phyloP scores from a whole-genome alignment of 2,113 vertebrate species.

The Danionella cerebrum region DNA sequence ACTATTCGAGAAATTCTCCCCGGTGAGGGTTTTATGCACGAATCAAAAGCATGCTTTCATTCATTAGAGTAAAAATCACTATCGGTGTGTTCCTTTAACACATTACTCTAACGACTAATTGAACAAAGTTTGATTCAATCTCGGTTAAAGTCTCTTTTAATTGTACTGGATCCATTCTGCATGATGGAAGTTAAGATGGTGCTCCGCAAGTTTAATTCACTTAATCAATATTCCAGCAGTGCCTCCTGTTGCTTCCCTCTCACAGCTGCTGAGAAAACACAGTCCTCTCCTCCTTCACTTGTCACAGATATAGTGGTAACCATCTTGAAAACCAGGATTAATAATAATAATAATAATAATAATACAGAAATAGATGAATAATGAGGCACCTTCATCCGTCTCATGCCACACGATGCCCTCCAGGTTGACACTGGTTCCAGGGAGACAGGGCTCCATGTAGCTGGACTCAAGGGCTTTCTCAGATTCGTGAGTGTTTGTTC shows the following conservation, averaged over 20 bases:
- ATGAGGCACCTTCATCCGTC: constrained; percentile 76
- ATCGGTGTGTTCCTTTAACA: too few relatives aligned
- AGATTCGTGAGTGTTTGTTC: constrained; percentile 81
- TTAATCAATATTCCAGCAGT: constrained; percentile 60
- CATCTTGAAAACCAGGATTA: too few relatives aligned
- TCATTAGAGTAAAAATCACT: too few relatives aligned
- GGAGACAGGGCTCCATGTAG: constrained; percentile 84
- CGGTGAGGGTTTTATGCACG: too few relatives aligned
- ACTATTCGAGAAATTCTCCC: too few relatives aligned
- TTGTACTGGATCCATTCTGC: constrained; percentile 1
- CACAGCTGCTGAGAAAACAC: constrained; percentile 33
- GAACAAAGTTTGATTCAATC: too few relatives aligned
- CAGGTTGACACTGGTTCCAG: constrained; percentile 84
- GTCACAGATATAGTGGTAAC: too few relatives aligned
- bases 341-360: too few relatives aligned
- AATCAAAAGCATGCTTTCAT: too few relatives aligned
- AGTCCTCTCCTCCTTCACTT: constrained; percentile 8
- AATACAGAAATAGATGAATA: neutral
- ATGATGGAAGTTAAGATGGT: constrained; percentile 38
- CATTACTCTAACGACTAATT: too few relatives aligned
- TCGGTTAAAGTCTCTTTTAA: too few relatives aligned
- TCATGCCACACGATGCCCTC: constrained; percentile 91
- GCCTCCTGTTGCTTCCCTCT: constrained; percentile 49
- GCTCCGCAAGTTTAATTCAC: constrained; percentile 55
- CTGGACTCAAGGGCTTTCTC: constrained; percentile 78